A percentile compares a stretch with the other conserved stretches of the same genome.
phyloP scores from a whole-genome alignment of 2,113 vertebrate genomes.

The Cyrtonyx montezumae region DNA sequence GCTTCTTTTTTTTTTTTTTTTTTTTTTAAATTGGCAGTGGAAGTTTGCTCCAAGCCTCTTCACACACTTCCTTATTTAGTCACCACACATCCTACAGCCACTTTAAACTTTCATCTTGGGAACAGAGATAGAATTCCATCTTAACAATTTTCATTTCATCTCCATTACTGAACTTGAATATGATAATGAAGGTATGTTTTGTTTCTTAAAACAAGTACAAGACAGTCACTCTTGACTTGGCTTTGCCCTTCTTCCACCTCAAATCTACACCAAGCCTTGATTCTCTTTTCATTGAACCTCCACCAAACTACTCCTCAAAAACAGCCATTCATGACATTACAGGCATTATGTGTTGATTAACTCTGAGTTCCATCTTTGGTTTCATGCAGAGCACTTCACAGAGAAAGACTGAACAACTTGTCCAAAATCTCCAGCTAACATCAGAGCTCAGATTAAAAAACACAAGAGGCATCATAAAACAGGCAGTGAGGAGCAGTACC shows the following conservation, averaged over 20 bases:
- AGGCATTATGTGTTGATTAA: neutral
- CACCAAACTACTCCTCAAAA: neutral
- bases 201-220: neutral
- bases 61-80: neutral
- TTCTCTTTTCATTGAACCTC: neutral
- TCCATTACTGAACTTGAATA: neutral
- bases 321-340: accelerated
- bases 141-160: neutral
- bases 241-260: neutral
- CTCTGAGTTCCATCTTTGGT: neutral
- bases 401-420: neutral
- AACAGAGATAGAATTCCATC: neutral
- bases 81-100: accelerated
- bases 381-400: neutral
- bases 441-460: neutral
- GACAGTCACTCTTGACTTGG: accelerated
- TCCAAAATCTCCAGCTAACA: neutral
- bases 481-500: neutral
- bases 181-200: neutral
- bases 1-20: neutral
- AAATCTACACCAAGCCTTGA: neutral
- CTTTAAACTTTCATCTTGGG: neutral
- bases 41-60: neutral
- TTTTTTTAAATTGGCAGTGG: neutral
- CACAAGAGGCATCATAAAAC: neutral